Evolutionary conservation across 2,113 vertebrate species (phyloP).

Genomic region (Hemiprocne comata): DNA sequence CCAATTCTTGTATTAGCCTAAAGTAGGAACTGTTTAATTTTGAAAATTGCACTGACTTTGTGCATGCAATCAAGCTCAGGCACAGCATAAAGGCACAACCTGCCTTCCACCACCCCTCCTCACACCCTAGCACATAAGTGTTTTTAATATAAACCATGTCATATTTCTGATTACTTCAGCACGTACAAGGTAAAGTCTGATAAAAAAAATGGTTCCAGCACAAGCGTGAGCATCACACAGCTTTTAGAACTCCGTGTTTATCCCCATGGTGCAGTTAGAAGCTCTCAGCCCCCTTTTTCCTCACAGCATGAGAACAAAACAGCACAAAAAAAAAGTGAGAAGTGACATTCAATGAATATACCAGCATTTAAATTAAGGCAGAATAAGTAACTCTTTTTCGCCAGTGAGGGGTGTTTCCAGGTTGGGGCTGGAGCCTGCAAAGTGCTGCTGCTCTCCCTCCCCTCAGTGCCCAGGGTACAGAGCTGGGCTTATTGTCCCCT

Average conservation of each 20-base stretch:
- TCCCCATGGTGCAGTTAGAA: accelerated
- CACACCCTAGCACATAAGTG: accelerated
- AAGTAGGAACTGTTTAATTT: too few relatives aligned
- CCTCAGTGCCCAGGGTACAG: too few relatives aligned
- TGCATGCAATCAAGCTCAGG: too few relatives aligned
- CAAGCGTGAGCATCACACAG: not conserved
- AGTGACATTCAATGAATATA: not conserved
- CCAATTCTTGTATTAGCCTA: too few relatives aligned
- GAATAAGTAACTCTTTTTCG: not conserved
- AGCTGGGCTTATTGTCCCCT: too few relatives aligned
- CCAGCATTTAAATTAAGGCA: slow-evolving; percentile 23
- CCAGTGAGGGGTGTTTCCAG: not conserved
- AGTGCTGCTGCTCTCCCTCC: not conserved
- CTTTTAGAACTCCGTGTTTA: not conserved
- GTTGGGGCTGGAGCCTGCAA: accelerated
- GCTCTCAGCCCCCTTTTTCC: too few relatives aligned
- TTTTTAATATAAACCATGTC: slow-evolving; percentile 17
- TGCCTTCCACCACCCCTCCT: too few relatives aligned
- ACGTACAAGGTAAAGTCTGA: not conserved
- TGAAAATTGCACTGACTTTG: too few relatives aligned
- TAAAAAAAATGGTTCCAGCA: not conserved
- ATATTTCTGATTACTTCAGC: not conserved
- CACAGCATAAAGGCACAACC: too few relatives aligned
- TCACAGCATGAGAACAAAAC: not conserved
- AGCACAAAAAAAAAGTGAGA: not conserved